These are phyloP conservation scores for Benthosema pterotum DNA, from an alignment of 2,797 vertebrate species.

Conservation along the genomic window DNA sequence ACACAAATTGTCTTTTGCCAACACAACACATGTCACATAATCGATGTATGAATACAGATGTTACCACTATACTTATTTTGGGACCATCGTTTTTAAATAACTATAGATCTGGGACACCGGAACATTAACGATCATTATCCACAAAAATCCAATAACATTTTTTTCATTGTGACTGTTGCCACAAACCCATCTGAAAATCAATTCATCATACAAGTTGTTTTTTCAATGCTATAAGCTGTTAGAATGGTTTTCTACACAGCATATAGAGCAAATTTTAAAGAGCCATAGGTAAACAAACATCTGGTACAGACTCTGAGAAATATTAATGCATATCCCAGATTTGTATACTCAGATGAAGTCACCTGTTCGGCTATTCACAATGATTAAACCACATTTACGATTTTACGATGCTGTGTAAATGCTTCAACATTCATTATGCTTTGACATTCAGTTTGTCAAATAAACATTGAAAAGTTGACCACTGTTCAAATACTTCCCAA, in stretches of 20 bases:
- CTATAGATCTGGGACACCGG: not conserved
- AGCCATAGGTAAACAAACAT: slow-evolving; percentile 40
- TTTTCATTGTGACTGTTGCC: not conserved
- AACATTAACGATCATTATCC: not conserved
- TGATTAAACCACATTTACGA: slow-evolving; percentile 7
- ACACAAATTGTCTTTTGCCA: slow-evolving; percentile 9
- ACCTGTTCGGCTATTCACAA: not conserved
- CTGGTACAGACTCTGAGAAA: slow-evolving; percentile 24
- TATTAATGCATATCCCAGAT: slow-evolving; percentile 19
- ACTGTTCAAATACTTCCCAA: slow-evolving; percentile 4
- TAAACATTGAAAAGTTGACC: slow-evolving; percentile 13
- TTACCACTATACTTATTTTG: not conserved
- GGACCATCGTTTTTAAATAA: slow-evolving; percentile 2
- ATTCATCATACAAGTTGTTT: not conserved
- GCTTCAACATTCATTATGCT: not conserved
- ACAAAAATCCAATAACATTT: slow-evolving; percentile 12
- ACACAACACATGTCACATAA: not conserved
- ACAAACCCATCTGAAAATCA: slow-evolving; percentile 12
- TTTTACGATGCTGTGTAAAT: slow-evolving; percentile 9
- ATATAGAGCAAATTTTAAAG: slow-evolving; percentile 36
- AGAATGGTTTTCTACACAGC: slow-evolving; percentile 26
- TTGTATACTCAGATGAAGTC: slow-evolving; percentile 6
- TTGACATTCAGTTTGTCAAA: slow-evolving; percentile 14
- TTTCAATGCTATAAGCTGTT: slow-evolving; percentile 16
- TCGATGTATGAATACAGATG: slow-evolving; percentile 4